Conservation (phyloP, 2,888 invertebrate genomes). For the Sarcophaga caerulescens region DNA sequence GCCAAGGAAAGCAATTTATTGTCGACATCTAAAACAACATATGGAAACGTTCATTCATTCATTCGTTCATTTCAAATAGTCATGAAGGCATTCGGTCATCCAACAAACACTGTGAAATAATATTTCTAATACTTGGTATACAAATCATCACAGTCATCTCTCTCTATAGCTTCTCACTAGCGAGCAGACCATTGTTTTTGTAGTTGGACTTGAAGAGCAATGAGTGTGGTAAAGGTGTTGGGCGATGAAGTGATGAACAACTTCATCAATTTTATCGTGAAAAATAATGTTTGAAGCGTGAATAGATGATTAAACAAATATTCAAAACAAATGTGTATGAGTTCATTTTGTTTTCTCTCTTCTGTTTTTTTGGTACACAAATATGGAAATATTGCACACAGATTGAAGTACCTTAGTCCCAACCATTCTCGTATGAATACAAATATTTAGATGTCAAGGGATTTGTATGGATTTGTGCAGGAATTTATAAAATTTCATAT, state of each 20-base stretch:
- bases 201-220: not conserved
- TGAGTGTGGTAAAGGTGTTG: no score
- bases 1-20: slow-evolving; percentile 65
- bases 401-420: not conserved
- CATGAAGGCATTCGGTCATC: slow-evolving; percentile 34
- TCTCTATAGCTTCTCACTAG: not conserved
- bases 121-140: slow-evolving; percentile 48
- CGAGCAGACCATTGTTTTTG: not conserved
- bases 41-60: slow-evolving; percentile 44
- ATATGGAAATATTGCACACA: slow-evolving; percentile 4
- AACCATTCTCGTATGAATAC: not conserved
- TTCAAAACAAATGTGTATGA: slow-evolving; percentile 24
- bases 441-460: not conserved
- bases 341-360: not conserved
- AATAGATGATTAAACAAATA: slow-evolving; percentile 67
- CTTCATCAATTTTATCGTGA: slow-evolving; percentile 43
- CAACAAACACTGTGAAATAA: slow-evolving; percentile 31
- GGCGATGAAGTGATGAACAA: slow-evolving; percentile 20
- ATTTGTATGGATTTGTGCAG: not conserved
- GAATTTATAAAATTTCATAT: not conserved
- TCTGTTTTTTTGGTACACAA: slow-evolving; percentile 39
- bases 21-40: slow-evolving; percentile 60
- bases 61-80: slow-evolving; percentile 37
- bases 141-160: not conserved
- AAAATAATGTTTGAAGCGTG: slow-evolving; percentile 64